A percentile compares a stretch with the other conserved stretches of the same genome.
Conservation (phyloP, 2,113 vertebrate species). For the Heterocephalus glaber region DNA sequence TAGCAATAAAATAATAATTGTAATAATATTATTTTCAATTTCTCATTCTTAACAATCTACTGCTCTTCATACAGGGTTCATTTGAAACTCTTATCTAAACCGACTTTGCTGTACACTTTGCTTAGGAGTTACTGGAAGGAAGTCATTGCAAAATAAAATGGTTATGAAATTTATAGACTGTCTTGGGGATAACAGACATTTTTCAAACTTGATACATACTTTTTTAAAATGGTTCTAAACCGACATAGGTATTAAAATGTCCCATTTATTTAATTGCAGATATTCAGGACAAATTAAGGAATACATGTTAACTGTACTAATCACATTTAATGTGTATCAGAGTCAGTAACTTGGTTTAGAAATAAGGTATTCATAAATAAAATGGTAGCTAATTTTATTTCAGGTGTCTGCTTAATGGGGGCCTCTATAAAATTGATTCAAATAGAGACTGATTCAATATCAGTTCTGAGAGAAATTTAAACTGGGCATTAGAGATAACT, state of each 20-base stretch:
- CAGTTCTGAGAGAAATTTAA: conserved; percentile 32
- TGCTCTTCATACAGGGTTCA: background rate
- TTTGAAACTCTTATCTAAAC: background rate
- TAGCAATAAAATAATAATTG: background rate
- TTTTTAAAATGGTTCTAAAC: conserved; percentile 17
- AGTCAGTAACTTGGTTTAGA: conserved; percentile 19
- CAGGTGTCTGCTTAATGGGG: conserved; percentile 17
- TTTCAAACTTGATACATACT: background rate
- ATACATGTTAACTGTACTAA: background rate
- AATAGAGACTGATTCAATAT: conserved; percentile 39
- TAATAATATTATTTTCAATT: background rate
- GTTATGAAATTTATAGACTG: background rate
- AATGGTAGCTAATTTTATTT: conserved; percentile 51
- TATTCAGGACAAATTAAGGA: conserved; percentile 37
- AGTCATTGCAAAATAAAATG: background rate
- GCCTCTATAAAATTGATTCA: conserved; percentile 42
- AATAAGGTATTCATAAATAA: conserved; percentile 41
- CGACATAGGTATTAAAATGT: conserved; percentile 18
- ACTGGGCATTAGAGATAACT: background rate
- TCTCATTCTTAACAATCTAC: background rate
- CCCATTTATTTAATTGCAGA: background rate
- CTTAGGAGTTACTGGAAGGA: background rate
- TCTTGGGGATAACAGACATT: background rate
- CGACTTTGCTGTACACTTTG: background rate
- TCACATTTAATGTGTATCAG: conserved; percentile 27